A percentile compares a stretch with the other conserved stretches of the same genome.
Conservation (phyloP, 2,113 vertebrate genomes). For the Stigmatopora argus region DNA sequence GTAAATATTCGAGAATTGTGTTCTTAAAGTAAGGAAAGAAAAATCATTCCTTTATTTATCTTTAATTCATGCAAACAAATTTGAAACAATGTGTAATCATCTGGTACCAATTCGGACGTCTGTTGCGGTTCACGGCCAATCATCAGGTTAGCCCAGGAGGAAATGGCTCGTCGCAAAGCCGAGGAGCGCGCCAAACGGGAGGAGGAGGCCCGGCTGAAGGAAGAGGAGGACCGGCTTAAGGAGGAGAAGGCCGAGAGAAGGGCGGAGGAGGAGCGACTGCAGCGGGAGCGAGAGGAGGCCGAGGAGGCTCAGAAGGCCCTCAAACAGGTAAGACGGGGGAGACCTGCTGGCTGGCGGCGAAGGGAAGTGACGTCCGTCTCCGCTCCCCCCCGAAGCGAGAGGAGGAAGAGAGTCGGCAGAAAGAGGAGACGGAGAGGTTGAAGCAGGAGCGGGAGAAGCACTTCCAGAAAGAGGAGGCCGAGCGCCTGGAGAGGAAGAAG, state of each 20-base stretch:
- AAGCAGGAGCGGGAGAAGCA: conserved; percentile 86
- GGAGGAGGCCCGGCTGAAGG: conserved; percentile 76
- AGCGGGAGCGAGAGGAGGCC: conserved; percentile 74
- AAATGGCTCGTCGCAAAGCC: conserved; percentile 79
- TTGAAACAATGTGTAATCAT: no score
- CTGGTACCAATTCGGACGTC: no score
- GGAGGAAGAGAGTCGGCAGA: conserved; percentile 83
- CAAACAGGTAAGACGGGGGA: conserved; percentile 76
- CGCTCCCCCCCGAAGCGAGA: conserved; percentile 57
- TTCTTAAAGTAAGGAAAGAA: no score
- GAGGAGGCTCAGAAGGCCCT: conserved; percentile 74
- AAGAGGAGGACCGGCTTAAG: conserved; percentile 66
- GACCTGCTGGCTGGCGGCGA: neutral
- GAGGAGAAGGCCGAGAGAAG: conserved; percentile 68
- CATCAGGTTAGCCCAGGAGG: conserved; percentile 80
- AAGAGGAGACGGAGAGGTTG: conserved; percentile 80
- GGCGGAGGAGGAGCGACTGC: conserved; percentile 73
- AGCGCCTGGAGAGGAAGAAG: conserved; percentile 95
- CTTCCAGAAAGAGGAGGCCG: conserved; percentile 92
- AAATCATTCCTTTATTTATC: no score
- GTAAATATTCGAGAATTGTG: neutral
- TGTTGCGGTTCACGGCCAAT: neutral
- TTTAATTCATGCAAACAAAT: no score
- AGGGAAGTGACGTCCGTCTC: neutral
- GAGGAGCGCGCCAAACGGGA: conserved; percentile 80